phyloP scores from a whole-genome alignment of 1,140 invertebrate species.

The Mya arenaria region DNA sequence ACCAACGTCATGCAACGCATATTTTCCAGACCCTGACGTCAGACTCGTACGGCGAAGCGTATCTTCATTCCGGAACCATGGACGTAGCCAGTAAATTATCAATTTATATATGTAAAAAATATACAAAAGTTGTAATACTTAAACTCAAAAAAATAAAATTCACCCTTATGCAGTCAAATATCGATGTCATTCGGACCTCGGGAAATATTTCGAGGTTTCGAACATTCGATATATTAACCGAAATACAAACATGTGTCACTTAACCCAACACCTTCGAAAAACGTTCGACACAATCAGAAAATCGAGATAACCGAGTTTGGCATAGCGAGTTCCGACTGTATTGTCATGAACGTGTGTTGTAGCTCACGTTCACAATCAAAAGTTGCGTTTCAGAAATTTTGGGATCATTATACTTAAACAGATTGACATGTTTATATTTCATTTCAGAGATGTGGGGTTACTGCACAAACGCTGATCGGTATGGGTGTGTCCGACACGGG shows the following conservation, averaged over 20 bases:
- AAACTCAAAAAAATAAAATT: not conserved
- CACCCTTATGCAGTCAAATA: not conserved
- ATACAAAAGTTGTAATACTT: not conserved
- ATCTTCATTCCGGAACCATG: not conserved
- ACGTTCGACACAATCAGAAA: too few species aligned
- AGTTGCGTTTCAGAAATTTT: not conserved
- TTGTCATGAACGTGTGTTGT: not conserved
- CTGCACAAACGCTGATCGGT: conserved; percentile 62
- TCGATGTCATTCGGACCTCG: too few species aligned
- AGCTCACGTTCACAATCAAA: not conserved
- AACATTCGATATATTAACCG: too few species aligned
- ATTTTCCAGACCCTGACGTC: not conserved
- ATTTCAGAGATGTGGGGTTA: conserved; percentile 57
- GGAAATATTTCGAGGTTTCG: too few species aligned
- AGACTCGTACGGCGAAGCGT: not conserved
- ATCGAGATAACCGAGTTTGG: too few species aligned
- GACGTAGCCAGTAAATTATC: not conserved
- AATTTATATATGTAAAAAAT: not conserved
- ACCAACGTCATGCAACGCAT: too few species aligned
- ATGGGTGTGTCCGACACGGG: conserved; percentile 65
- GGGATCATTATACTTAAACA: not conserved
- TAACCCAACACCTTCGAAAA: too few species aligned
- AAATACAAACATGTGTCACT: too few species aligned
- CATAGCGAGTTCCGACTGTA: not conserved
- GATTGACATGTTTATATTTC: too few species aligned